Percentiles rank a stretch among this genome's conserved stretches.
Conservation (phyloP, 2,797 vertebrate species). For the Mallotus villosus region DNA sequence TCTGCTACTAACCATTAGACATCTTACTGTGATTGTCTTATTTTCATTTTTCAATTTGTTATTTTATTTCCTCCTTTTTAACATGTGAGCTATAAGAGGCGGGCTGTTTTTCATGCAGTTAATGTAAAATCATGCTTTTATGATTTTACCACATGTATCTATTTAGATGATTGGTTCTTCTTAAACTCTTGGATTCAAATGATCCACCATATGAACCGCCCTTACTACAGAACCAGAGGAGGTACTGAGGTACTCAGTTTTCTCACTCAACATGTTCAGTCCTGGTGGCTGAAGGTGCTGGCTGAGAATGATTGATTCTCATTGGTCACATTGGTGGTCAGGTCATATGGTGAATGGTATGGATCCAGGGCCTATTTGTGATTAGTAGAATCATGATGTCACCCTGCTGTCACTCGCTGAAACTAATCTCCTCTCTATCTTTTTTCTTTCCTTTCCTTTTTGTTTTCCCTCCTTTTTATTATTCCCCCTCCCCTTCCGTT, state of each 20-base stretch:
- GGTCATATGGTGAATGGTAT: slow-evolving; percentile 10
- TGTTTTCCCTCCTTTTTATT: slow-evolving; percentile 79
- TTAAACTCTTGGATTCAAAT: slow-evolving; percentile 64
- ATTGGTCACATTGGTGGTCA: background rate
- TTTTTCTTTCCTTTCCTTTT: slow-evolving; percentile 82
- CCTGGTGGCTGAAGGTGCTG: background rate
- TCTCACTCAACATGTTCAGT: slow-evolving; percentile 10
- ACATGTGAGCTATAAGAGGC: slow-evolving; percentile 75
- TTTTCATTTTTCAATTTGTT: slow-evolving; percentile 78
- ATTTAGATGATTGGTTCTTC: slow-evolving; percentile 79
- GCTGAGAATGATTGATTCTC: background rate
- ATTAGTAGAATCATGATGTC: slow-evolving; percentile 89
- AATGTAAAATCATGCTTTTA: slow-evolving; percentile 84
- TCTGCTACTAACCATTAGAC: slow-evolving; percentile 92
- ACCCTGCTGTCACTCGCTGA: slow-evolving; percentile 91
- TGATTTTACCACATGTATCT: slow-evolving; percentile 82
- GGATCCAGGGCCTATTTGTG: slow-evolving; percentile 77
- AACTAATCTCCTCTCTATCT: slow-evolving; percentile 95
- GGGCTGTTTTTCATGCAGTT: slow-evolving; percentile 75
- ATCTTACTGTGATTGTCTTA: slow-evolving; percentile 72
- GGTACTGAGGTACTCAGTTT: slow-evolving; percentile 1
- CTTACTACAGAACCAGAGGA: slow-evolving; percentile 11
- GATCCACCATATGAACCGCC: slow-evolving; percentile 8
- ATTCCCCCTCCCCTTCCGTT: slow-evolving; percentile 47
- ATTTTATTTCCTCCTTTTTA: slow-evolving; percentile 82